Conservation (phyloP, 2,888 invertebrate genomes). For the Seira sanloemensis region DNA sequence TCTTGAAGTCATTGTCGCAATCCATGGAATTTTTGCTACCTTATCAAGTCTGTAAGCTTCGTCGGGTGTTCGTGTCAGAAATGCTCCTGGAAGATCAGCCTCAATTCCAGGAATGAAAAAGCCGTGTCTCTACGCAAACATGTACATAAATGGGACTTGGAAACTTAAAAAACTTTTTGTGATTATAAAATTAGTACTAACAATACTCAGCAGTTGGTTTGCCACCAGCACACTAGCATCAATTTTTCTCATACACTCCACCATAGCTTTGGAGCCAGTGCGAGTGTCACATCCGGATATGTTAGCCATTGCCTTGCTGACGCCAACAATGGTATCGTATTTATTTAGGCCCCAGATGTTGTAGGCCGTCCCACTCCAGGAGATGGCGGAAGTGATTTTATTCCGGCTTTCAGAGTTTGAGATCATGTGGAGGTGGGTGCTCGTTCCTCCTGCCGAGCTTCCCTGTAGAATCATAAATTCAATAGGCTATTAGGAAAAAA, state of each 20-base stretch:
- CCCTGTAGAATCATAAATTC: too few relatives aligned
- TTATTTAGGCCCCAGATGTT: conserved; percentile 43
- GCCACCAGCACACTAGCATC: conserved; percentile 39
- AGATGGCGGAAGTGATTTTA: conserved; percentile 38
- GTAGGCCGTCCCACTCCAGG: conserved; percentile 49
- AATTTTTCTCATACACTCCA: conserved; percentile 36
- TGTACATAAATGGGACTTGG: background rate
- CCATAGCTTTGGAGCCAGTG: conserved; percentile 2
- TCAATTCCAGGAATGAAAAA: conserved; percentile 52
- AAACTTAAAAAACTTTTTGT: background rate
- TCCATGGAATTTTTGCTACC: conserved; percentile 63
- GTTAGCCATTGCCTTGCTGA: conserved; percentile 29
- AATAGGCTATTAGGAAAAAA: too few relatives aligned
- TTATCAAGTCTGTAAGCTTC: conserved; percentile 57
- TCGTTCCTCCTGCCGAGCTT: conserved; percentile 13
- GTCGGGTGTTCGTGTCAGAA: conserved; percentile 49
- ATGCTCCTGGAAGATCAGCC: conserved; percentile 46
- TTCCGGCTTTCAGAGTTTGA: conserved; percentile 14
- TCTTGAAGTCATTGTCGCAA: conserved; percentile 57
- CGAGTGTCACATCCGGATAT: conserved; percentile 36
- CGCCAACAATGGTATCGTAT: background rate
- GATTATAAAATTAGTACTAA: conserved; percentile 9
- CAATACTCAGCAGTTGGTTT: conserved; percentile 45
- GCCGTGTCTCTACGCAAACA: conserved; percentile 26
- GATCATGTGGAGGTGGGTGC: conserved; percentile 48